Percentiles rank a stretch among this genome's conserved stretches.
Evolutionary conservation across 2,797 vertebrate genomes (phyloP).

Genomic region (Prunella strophiata): DNA sequence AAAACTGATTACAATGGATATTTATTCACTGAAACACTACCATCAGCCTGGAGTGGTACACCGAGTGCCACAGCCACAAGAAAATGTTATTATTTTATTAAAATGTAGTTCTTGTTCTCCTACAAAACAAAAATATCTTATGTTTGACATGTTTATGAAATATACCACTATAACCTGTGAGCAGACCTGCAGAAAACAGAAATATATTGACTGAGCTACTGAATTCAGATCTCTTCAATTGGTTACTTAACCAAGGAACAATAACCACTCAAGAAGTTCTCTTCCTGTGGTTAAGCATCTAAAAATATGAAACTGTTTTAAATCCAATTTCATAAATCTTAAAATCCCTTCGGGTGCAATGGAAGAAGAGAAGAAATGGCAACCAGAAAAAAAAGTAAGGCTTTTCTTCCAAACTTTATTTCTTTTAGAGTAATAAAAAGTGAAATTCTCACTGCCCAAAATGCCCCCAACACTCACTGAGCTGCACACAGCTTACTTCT

Average conservation of each 20-base stretch:
- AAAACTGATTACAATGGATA: slow-evolving; percentile 54
- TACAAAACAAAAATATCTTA: neutral
- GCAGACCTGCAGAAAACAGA: neutral
- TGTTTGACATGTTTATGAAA: neutral
- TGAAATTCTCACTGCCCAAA: neutral
- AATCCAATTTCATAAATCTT: neutral
- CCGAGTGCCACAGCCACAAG: neutral
- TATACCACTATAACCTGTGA: neutral
- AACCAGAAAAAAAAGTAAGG: neutral
- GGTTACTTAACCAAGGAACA: neutral
- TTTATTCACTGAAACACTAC: slow-evolving; percentile 57
- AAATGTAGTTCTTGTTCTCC: slow-evolving; percentile 4
- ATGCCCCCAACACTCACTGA: neutral
- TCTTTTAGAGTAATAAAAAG: neutral
- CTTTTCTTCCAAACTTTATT: neutral
- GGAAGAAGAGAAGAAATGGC: neutral
- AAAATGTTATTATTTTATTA: slow-evolving; percentile 30
- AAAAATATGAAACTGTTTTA: neutral
- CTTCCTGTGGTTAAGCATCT: neutral
- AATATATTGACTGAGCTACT: neutral
- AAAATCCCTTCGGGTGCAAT: neutral
- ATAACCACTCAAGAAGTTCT: neutral
- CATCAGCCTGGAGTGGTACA: neutral
- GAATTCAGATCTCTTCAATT: neutral
- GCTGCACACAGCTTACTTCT: neutral